phyloP scores from a whole-genome alignment of 1,140 invertebrate species.

The Mylabris phalerata region DNA sequence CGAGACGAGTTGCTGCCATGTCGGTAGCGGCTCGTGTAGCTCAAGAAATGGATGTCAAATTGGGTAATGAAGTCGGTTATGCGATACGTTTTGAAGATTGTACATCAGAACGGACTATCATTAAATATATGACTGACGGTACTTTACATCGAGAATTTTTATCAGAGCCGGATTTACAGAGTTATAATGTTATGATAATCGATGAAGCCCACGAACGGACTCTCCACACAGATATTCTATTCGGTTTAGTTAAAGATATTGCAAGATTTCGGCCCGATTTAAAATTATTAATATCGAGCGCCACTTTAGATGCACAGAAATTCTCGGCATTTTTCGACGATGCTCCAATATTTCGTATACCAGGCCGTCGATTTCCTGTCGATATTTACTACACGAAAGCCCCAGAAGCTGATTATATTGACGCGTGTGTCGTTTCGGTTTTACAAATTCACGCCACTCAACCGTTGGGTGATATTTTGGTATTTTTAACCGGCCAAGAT shows the following conservation, averaged over 20 bases:
- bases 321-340: slow-evolving; percentile 99
- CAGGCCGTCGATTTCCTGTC: slow-evolving; percentile 78
- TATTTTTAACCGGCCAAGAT: slow-evolving; percentile 94
- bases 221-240: slow-evolving; percentile 96
- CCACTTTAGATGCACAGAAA: slow-evolving; percentile 96
- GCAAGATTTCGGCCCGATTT: slow-evolving; percentile 89
- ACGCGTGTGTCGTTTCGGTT: slow-evolving; percentile 93
- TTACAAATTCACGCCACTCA: slow-evolving; percentile 97
- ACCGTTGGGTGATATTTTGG: slow-evolving; percentile 89
- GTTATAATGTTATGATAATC: slow-evolving; percentile 97
- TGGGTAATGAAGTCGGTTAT: slow-evolving; percentile 99
- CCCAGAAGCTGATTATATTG: slow-evolving; percentile 97
- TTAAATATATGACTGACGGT: slow-evolving; percentile 99
- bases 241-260: slow-evolving; percentile 98
- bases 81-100: slow-evolving; percentile 99
- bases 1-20: slow-evolving; percentile 97
- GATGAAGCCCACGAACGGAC: slow-evolving; percentile 99
- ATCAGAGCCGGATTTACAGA: slow-evolving; percentile 89
- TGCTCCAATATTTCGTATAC: slow-evolving; percentile 96
- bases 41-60: slow-evolving; percentile 97
- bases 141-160: slow-evolving; percentile 96
- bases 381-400: slow-evolving; percentile 99
- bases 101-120: slow-evolving; percentile 88
- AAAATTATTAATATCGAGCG: slow-evolving; percentile 95
- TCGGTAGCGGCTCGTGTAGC: slow-evolving; percentile 97